These are phyloP conservation scores for Heteromormyrus szaboi DNA, from an alignment of 2,797 vertebrate species.

Conservation along the genomic window DNA sequence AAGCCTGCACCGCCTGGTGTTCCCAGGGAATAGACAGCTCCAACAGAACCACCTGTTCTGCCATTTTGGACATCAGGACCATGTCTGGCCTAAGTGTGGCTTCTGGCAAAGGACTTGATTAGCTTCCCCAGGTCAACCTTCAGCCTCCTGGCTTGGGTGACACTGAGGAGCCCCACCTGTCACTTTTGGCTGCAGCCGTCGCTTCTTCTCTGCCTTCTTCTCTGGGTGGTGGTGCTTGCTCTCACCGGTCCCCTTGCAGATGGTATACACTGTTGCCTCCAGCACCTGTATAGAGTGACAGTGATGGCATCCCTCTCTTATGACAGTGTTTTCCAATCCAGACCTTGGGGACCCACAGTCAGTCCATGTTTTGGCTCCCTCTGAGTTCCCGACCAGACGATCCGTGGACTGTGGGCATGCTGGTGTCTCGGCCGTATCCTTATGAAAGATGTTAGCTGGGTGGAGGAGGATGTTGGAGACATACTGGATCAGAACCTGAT, in stretches of 20 bases:
- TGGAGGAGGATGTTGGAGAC: background rate
- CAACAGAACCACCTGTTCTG: background rate
- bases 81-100: background rate
- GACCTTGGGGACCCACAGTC: background rate
- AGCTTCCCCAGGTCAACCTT: background rate
- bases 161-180: background rate
- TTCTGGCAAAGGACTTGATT: background rate
- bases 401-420: background rate
- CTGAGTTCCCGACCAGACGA: background rate
- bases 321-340: background rate
- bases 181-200: background rate
- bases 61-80: background rate
- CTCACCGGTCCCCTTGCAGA: background rate
- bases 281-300: background rate
- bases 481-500: background rate
- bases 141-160: background rate
- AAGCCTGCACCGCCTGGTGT: background rate
- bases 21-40: background rate
- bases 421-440: background rate
- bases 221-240: background rate
- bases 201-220: background rate
- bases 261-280: background rate
- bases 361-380: background rate
- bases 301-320: background rate
- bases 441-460: background rate